These are phyloP conservation scores for Ylistrum balloti DNA, from an alignment of 1,140 invertebrate genomes.

Conservation along the genomic window DNA sequence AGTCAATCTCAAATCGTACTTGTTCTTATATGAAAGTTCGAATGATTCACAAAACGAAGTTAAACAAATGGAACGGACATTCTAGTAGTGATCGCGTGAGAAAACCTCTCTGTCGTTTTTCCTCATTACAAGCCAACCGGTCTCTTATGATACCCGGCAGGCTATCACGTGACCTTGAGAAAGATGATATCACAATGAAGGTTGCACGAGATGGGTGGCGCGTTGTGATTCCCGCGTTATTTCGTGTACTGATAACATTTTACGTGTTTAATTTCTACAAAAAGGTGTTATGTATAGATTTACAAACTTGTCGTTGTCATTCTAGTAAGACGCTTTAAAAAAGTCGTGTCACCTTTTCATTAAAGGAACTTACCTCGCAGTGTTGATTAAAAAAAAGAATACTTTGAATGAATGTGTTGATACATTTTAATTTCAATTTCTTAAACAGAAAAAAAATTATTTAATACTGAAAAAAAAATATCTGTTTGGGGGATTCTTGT, in stretches of 20 bases:
- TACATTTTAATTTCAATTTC: too few relatives aligned
- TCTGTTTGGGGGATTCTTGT: too few relatives aligned
- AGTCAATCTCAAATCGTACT: too few relatives aligned
- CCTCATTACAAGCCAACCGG: neutral
- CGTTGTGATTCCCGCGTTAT: conserved; percentile 9
- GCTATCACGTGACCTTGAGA: conserved; percentile 1
- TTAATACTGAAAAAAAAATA: too few relatives aligned
- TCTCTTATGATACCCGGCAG: neutral
- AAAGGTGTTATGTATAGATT: conserved; percentile 27
- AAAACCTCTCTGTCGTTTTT: neutral
- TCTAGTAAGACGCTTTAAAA: neutral
- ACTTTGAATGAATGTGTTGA: too few relatives aligned
- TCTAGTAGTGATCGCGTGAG: neutral
- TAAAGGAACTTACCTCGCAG: neutral
- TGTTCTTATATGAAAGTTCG: neutral
- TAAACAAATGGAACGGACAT: neutral
- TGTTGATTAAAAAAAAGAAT: too few relatives aligned
- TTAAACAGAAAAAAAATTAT: too few relatives aligned
- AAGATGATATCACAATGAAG: conserved; percentile 29
- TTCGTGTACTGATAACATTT: neutral
- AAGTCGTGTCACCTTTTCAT: neutral
- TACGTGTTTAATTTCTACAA: neutral
- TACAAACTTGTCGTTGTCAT: conserved; percentile 14
- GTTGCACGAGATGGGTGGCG: conserved; percentile 36
- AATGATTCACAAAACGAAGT: neutral